These are phyloP conservation scores for Thecophora atra DNA, from an alignment of 2,888 invertebrate species.

Conservation along the genomic window DNA sequence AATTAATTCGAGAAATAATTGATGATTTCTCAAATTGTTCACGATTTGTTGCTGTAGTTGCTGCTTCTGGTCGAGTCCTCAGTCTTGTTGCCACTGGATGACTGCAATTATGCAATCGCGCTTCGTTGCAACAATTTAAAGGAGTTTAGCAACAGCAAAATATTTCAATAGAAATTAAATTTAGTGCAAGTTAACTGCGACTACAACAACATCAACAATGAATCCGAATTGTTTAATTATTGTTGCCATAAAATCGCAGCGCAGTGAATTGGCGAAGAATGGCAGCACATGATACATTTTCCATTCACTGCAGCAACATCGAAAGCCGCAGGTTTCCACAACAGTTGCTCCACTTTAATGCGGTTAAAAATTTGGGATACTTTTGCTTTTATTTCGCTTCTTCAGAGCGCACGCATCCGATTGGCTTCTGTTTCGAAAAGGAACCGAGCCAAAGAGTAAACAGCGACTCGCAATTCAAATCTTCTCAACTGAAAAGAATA, in stretches of 20 bases:
- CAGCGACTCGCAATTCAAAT: no score
- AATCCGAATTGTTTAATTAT: constrained; percentile 44
- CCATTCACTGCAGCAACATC: constrained; percentile 11
- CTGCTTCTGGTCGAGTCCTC: constrained; percentile 3
- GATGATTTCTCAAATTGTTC: background rate
- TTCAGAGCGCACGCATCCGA: background rate
- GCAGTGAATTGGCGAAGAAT: background rate
- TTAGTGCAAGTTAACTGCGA: constrained; percentile 3
- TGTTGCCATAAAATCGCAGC: constrained; percentile 17
- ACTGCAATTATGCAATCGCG: constrained; percentile 1
- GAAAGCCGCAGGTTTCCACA: constrained; percentile 6
- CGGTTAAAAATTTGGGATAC: background rate
- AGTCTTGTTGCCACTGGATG: constrained; percentile 15
- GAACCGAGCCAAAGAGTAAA: no score
- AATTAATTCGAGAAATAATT: no score
- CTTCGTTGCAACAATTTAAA: background rate
- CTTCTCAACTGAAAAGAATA: no score
- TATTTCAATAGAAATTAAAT: constrained; percentile 19
- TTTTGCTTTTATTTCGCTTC: background rate
- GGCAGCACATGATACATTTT: background rate
- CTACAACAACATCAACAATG: constrained; percentile 45
- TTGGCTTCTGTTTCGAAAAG: no score
- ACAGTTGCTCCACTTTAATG: background rate
- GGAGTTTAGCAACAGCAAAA: constrained; percentile 16
- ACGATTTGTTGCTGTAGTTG: background rate